phyloP scores from a whole-genome alignment of 2,797 vertebrate species.

The Hirundo rustica region DNA sequence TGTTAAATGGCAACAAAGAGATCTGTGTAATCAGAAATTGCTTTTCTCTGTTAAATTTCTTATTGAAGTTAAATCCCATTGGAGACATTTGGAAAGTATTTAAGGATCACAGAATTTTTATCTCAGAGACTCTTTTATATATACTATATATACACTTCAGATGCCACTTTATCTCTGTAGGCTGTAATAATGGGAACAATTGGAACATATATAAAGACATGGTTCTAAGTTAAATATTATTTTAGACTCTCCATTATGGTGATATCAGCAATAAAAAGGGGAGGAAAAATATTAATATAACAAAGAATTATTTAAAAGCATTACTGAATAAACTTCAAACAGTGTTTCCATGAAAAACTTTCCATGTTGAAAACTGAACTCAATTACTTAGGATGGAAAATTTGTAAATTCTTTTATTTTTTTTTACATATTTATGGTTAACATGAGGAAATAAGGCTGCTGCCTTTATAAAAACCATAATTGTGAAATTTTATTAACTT shows the following conservation, averaged over 20 bases:
- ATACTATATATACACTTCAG: neutral
- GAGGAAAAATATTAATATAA: slow-evolving; percentile 8
- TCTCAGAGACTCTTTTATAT: slow-evolving; percentile 19
- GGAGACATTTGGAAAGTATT: slow-evolving; percentile 50
- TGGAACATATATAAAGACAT: neutral
- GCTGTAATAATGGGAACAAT: slow-evolving; percentile 34
- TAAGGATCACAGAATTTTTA: slow-evolving; percentile 41
- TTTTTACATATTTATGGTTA: neutral
- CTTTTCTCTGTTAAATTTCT: slow-evolving; percentile 4
- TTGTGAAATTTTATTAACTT: slow-evolving; percentile 12
- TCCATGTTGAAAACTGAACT: neutral
- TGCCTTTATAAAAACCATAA: neutral
- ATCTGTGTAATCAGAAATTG: slow-evolving; percentile 57
- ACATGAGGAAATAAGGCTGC: neutral
- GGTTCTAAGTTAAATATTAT: slow-evolving; percentile 30
- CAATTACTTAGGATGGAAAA: neutral
- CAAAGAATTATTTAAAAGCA: slow-evolving; percentile 17
- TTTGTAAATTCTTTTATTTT: neutral
- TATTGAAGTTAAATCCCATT: slow-evolving; percentile 44
- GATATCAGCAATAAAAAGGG: slow-evolving; percentile 22
- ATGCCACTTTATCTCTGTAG: slow-evolving; percentile 44
- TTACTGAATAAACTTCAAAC: slow-evolving; percentile 11
- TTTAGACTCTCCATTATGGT: slow-evolving; percentile 41
- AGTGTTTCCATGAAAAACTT: neutral
- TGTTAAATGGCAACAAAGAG: slow-evolving; percentile 49